phyloP scores from a whole-genome alignment of 2,797 vertebrate species.

The Periparus ater region DNA sequence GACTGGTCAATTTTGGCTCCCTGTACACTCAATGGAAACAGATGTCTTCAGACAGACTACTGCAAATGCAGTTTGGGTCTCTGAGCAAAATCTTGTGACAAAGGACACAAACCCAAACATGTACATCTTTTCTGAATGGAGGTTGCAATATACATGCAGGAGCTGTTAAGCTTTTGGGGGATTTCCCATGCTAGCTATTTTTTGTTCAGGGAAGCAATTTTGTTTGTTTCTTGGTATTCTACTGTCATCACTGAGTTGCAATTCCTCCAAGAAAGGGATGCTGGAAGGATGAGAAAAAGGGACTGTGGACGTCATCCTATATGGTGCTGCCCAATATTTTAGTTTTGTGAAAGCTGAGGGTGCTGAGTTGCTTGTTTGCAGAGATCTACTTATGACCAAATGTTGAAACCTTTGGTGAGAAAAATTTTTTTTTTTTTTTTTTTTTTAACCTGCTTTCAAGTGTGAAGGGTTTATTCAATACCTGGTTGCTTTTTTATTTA shows the following conservation, averaged over 20 bases:
- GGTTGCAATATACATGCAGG: rapidly evolving
- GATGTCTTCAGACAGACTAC: not conserved
- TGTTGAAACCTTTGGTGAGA: not conserved
- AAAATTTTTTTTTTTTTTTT: not conserved
- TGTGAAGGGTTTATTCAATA: not conserved
- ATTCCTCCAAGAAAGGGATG: not conserved
- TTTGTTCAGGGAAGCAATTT: not conserved
- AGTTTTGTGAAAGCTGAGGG: not conserved
- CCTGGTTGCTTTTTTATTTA: not conserved
- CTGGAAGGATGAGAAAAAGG: not conserved
- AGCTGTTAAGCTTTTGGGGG: not conserved
- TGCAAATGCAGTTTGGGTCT: not conserved
- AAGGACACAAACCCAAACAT: not conserved
- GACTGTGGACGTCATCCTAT: not conserved
- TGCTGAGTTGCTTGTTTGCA: not conserved
- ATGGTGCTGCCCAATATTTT: not conserved
- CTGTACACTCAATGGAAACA: not conserved
- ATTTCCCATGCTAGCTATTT: not conserved
- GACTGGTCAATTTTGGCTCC: not conserved
- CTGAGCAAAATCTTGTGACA: not conserved
- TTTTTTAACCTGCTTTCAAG: not conserved
- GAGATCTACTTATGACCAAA: not conserved
- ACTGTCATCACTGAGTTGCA: not conserved
- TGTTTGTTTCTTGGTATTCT: not conserved
- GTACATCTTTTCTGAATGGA: not conserved